Evolutionary conservation across 2,888 invertebrate species (phyloP), one percentile per base, ranked within the genome.

Genomic region (Sminthurides aquaticus): DNA sequence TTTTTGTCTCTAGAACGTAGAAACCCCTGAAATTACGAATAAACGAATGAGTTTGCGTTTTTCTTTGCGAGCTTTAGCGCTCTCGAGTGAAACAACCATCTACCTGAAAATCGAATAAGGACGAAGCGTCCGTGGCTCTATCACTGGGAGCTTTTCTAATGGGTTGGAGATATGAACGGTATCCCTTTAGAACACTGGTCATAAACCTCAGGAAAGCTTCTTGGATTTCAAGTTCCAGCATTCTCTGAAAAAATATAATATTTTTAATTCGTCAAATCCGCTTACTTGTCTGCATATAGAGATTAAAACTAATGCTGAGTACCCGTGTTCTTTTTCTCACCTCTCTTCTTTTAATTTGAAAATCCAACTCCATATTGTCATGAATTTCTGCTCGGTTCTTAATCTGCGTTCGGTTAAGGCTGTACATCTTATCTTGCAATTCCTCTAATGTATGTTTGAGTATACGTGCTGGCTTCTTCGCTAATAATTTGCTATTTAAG

Each of bases 201-300:
- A 94, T 98, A 78, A 96, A 99, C 62, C 92, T 86, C 28, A 99
- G 82, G 79, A 98, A 99, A 3, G 95, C 93, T 79, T 99, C 98
- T 81, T 98, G 97, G 69, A 99, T 97, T 79, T 91, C 89, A 74
- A 93, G 82, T 78, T 98, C 98, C 76, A 95, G 81, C 22, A 86
- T 85, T 82, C 91, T 87, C 86, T 92, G 77, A 3, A 81, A 75
- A 65, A 79, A 74, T n/a, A n/a, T n/a, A n/a, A n/a, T n/a, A n/a
- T n/a, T n/a, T n/a, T n/a, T 64, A 64, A 58, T 20, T 61, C 15
- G 25, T n/a, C n/a, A n/a, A n/a, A n/a, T n/a, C n/a, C n/a, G n/a
- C n/a, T n/a, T n/a, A n/a, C n/a, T n/a, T n/a, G n/a, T n/a, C n/a
- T n/a, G n/a, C n/a, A n/a, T n/a, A n/a, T n/a, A n/a, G n/a, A n/a